Evolutionary conservation across 2,113 vertebrate species (phyloP), one percentile per base, ranked within the genome.

Genomic region (Apodemus sylvaticus): DNA sequence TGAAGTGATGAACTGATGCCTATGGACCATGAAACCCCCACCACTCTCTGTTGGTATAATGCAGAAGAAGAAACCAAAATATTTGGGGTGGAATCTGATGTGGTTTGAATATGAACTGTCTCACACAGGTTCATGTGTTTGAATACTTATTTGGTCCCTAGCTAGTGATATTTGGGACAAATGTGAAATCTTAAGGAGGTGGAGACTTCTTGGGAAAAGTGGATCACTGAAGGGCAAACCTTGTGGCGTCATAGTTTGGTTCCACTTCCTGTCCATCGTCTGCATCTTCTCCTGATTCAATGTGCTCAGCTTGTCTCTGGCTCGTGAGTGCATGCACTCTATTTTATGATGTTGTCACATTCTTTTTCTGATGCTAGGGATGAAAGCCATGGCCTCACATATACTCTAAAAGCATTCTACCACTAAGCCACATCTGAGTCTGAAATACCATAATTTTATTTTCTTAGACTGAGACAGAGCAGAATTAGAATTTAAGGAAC

Each of bases 391-490:
- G 86, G 36, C 86, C 66, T 71, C 19, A 36, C 31, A 48, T 34
- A 70, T 86, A 5, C 11, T 53, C 3, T 1, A 1, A 7, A 73
- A 88, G 68, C 34, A 53, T 70, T 88, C 22, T 29, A 39, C 24
- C 24, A 39, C 48, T 39, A 13, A 55, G 68, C 24, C 86, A 88
- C 48, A 73, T n/a, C 66, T 7, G 13, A 71, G 36, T 36, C 48
- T 73, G 97, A 98, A 98, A 97, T 98, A 98, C 98, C 98, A 98
- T 97, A 79, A 97, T 99, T 98, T 99, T 98, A 98, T 98, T 99
- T 99, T 98, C 98, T 98, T 98, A 99, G 98, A 98, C 98, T 98
- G 98, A 98, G 98, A 97, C 98, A 98, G 97, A 98, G 98, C 97
- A 98, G 98, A 86, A 96, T 98, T 98, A 97, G 95, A 91, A 96